These are phyloP conservation scores for Bombylius major DNA, from an alignment of 2,888 invertebrate species.

Conservation along the genomic window DNA sequence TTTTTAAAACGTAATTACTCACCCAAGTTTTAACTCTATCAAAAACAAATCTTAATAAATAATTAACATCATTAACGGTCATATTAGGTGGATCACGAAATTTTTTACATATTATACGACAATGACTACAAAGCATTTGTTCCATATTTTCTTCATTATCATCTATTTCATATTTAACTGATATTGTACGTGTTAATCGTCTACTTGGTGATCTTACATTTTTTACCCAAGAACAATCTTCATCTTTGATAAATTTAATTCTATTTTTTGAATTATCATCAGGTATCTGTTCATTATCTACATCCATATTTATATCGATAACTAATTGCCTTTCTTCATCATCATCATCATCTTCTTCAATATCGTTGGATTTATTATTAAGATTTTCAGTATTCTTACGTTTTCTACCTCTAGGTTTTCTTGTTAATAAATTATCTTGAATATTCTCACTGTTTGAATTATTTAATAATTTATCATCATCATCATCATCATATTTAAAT, in stretches of 20 bases:
- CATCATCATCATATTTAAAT: not conserved
- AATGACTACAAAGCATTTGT: slow-evolving; percentile 25
- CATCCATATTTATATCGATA: no score
- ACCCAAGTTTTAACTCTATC: slow-evolving; percentile 39
- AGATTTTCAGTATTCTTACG: not conserved
- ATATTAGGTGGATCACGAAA: slow-evolving; percentile 32
- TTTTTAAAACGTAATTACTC: slow-evolving; percentile 15
- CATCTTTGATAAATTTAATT: slow-evolving; percentile 16
- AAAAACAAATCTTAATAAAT: slow-evolving; percentile 38
- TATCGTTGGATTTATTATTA: no score
- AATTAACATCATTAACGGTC: slow-evolving; percentile 35
- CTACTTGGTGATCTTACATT: slow-evolving; percentile 26
- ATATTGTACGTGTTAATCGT: slow-evolving; percentile 19
- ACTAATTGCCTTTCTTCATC: no score
- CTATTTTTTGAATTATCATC: slow-evolving; percentile 4
- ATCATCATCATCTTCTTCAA: no score
- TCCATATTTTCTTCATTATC: slow-evolving; percentile 12
- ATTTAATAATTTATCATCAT: not conserved
- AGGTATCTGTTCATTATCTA: no score
- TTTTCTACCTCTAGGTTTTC: not conserved
- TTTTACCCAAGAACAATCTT: slow-evolving; percentile 26
- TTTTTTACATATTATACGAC: slow-evolving; percentile 22
- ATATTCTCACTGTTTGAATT: not conserved
- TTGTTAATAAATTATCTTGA: no score
- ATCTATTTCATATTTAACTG: slow-evolving; percentile 18